Percentiles rank a stretch among this genome's conserved stretches.
These are phyloP conservation scores for Columba janthina DNA, from an alignment of 2,113 vertebrate genomes.

Conservation along the genomic window DNA sequence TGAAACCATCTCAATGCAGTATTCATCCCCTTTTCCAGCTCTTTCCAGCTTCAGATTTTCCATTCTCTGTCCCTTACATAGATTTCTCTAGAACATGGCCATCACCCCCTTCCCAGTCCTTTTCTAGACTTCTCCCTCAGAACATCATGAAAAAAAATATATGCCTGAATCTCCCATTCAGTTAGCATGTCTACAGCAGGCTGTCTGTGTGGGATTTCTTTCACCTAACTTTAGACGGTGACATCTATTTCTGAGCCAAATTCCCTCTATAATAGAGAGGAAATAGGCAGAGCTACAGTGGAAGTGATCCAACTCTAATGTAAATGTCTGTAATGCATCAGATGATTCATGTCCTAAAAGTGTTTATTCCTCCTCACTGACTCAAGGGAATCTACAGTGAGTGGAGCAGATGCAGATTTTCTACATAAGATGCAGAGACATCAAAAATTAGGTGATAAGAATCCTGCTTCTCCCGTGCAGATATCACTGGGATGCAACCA, in stretches of 20 bases:
- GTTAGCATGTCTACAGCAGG: slow-evolving; percentile 18
- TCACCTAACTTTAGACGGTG: slow-evolving; percentile 52
- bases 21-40: not conserved
- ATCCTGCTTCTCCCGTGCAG: not conserved
- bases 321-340: slow-evolving; percentile 56
- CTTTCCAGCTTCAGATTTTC: not conserved
- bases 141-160: not conserved
- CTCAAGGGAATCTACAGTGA: slow-evolving; percentile 32
- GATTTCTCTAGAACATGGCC: slow-evolving; percentile 28
- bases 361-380: slow-evolving; percentile 54
- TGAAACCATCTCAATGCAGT: not conserved
- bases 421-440: slow-evolving; percentile 34
- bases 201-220: slow-evolving; percentile 50
- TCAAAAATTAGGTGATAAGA: slow-evolving; percentile 34
- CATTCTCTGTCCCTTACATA: not conserved
- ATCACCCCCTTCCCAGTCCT: not conserved
- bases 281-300: slow-evolving; percentile 46
- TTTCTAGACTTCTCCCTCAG: slow-evolving; percentile 22
- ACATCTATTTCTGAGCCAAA: slow-evolving; percentile 60
- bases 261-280: slow-evolving; percentile 44
- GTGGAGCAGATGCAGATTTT: slow-evolving; percentile 37
- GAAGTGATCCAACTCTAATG: slow-evolving; percentile 53
- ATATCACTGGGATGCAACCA: not conserved
- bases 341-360: slow-evolving; percentile 61
- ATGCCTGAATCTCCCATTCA: slow-evolving; percentile 10